Evolutionary conservation across 2,113 vertebrate genomes (phyloP).

Genomic region (Trogon melanurus): DNA sequence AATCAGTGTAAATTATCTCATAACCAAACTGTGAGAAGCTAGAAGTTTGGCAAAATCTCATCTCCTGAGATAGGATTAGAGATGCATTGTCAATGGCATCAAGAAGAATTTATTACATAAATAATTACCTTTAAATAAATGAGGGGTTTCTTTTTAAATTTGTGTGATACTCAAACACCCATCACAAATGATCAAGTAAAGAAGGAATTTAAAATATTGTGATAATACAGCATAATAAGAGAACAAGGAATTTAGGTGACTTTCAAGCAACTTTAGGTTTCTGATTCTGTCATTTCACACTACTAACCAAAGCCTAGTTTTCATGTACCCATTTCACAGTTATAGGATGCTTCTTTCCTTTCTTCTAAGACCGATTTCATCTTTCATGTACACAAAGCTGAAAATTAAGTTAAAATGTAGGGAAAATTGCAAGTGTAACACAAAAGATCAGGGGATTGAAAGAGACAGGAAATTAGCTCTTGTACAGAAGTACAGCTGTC

Average conservation of each 20-base stretch:
- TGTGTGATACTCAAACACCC: background rate
- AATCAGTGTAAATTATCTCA: background rate
- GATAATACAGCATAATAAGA: background rate
- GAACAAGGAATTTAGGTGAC: background rate
- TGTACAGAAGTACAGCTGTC: background rate
- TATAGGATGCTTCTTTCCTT: background rate
- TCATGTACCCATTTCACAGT: background rate
- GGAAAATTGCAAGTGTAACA: background rate
- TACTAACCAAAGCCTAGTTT: background rate
- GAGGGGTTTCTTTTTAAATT: background rate
- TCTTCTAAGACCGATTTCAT: background rate
- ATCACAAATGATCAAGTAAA: background rate
- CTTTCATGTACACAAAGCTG: background rate
- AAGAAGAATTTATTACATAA: background rate
- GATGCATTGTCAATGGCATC: background rate
- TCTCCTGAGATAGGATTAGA: background rate
- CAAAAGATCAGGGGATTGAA: background rate
- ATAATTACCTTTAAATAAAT: background rate
- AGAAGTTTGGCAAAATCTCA: background rate
- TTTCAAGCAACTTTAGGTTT: background rate
- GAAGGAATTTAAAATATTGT: background rate
- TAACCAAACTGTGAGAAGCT: background rate
- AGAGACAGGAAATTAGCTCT: background rate
- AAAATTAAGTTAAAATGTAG: background rate
- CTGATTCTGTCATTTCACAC: background rate